Percentiles rank a stretch among this genome's conserved stretches.
Conservation (phyloP, 2,888 invertebrate genomes). For the Deilephila porcellus region DNA sequence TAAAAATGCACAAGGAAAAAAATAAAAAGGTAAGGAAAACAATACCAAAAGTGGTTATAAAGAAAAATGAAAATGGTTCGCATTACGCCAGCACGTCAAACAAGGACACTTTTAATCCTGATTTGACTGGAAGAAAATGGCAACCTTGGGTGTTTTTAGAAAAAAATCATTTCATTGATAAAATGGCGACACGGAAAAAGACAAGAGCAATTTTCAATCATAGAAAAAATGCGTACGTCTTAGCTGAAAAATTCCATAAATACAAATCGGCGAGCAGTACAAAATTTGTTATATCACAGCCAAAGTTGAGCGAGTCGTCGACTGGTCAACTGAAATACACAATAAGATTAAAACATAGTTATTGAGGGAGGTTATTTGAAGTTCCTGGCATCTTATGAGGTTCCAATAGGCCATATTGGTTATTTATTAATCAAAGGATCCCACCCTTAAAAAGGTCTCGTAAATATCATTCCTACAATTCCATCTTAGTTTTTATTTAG, state of each 20-base stretch:
- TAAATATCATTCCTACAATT: slow-evolving; percentile 67
- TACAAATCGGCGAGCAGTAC: slow-evolving; percentile 72
- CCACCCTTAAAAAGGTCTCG: slow-evolving; percentile 62
- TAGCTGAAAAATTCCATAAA: slow-evolving; percentile 73
- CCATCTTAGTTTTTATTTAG: slow-evolving; percentile 59
- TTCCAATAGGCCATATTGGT: slow-evolving; percentile 45
- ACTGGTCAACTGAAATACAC: slow-evolving; percentile 76
- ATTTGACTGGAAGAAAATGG: slow-evolving; percentile 81
- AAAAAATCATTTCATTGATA: slow-evolving; percentile 75
- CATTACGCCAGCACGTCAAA: slow-evolving; percentile 75
- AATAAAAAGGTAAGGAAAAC: slow-evolving; percentile 66
- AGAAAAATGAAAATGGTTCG: slow-evolving; percentile 76
- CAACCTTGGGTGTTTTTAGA: slow-evolving; percentile 82
- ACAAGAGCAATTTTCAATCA: slow-evolving; percentile 71
- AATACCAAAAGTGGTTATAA: slow-evolving; percentile 81
- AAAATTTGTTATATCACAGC: slow-evolving; percentile 75
- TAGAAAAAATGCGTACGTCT: slow-evolving; percentile 70
- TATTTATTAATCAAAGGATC: slow-evolving; percentile 38
- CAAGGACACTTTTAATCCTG: slow-evolving; percentile 69
- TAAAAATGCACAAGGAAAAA: slow-evolving; percentile 74
- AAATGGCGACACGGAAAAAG: slow-evolving; percentile 75
- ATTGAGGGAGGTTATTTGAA: slow-evolving; percentile 55
- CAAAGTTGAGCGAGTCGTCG: slow-evolving; percentile 57
- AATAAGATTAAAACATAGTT: slow-evolving; percentile 73
- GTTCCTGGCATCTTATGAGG: slow-evolving; percentile 41